phyloP scores from a whole-genome alignment of 1,140 invertebrate genomes.

The Danaus plexippus region DNA sequence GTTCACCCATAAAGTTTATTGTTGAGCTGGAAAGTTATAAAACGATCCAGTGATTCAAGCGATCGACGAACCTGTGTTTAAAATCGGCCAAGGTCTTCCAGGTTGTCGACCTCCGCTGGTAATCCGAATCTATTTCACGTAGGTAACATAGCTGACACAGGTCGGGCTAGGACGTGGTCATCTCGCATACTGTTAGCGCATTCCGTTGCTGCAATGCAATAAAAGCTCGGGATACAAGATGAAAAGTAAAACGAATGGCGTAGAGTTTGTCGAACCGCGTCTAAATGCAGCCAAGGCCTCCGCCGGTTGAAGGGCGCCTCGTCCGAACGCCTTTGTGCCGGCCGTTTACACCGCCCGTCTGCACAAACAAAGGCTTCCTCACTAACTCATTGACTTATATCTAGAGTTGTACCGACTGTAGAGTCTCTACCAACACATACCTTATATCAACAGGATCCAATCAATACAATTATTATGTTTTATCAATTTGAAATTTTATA shows the following conservation, averaged over 20 bases:
- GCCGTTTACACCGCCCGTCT: conserved; percentile 51
- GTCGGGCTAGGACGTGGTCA: background rate
- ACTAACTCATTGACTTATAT: conserved; percentile 54
- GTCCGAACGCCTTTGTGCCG: conserved; percentile 55
- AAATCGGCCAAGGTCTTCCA: conserved; percentile 64
- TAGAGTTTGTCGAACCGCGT: conserved; percentile 60
- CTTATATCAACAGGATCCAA: no score
- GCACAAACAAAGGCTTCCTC: conserved; percentile 56
- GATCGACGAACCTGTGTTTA: conserved; percentile 51
- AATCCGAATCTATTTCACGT: conserved; percentile 20
- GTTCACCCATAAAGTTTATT: conserved; percentile 50
- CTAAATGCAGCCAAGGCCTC: conserved; percentile 68
- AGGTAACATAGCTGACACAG: conserved; percentile 11
- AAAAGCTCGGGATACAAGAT: conserved; percentile 51
- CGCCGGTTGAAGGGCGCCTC: conserved; percentile 60
- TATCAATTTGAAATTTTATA: no score
- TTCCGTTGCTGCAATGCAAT: conserved; percentile 40
- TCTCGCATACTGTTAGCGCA: conserved; percentile 27
- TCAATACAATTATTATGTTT: no score
- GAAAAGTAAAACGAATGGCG: conserved; percentile 56
- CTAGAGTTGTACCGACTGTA: conserved; percentile 14
- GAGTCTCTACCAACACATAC: no score
- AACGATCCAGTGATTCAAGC: conserved; percentile 41
- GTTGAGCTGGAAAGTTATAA: conserved; percentile 54
- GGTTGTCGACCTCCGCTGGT: conserved; percentile 38